These are phyloP conservation scores for Xylocampa areola DNA, from an alignment of 2,888 invertebrate genomes.

Conservation along the genomic window DNA sequence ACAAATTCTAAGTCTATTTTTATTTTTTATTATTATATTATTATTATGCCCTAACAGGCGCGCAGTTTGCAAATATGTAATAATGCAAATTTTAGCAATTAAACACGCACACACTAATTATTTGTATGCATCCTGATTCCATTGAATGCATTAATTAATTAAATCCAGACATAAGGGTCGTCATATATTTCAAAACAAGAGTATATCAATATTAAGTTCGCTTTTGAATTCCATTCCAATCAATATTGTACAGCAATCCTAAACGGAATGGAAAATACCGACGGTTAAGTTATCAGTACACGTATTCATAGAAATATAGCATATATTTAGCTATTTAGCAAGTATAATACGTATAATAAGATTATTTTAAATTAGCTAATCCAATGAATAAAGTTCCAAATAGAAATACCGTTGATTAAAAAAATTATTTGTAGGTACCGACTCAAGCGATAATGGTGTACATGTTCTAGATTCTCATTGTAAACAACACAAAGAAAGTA, in stretches of 20 bases:
- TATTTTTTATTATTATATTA: too few species aligned
- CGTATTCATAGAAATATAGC: background rate
- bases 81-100: constrained; percentile 36
- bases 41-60: background rate
- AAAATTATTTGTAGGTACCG: constrained; percentile 21
- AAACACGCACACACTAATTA: constrained; percentile 34
- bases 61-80: constrained; percentile 24
- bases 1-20: too few species aligned
- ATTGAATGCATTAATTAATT: constrained; percentile 39
- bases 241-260: background rate
- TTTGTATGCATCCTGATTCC: constrained; percentile 32
- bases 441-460: constrained; percentile 24
- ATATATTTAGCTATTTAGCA: too few species aligned
- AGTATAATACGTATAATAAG: too few species aligned
- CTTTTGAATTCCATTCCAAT: background rate
- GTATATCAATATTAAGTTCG: background rate
- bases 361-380: background rate
- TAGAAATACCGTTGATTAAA: constrained; percentile 26
- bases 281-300: background rate
- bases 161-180: constrained; percentile 22
- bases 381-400: constrained; percentile 5
- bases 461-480: constrained; percentile 16
- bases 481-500: constrained; percentile 32
- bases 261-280: background rate
- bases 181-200: constrained; percentile 1